Base-by-base conservation (phyloP, 2,797 vertebrate species). In the Takifugu ocellatus region DNA sequence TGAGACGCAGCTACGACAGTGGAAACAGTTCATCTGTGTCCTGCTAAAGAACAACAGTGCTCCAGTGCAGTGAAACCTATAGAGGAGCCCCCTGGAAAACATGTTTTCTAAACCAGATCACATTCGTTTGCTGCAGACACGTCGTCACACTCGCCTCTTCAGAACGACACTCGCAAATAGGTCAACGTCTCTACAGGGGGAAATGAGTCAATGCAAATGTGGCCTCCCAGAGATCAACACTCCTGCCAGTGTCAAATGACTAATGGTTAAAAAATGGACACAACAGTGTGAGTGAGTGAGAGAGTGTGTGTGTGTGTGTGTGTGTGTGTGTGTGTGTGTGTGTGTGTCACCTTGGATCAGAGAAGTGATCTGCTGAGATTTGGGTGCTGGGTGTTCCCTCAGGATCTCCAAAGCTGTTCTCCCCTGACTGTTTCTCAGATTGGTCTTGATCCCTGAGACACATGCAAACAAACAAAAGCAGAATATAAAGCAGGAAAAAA, bases 321-420 rank as follows among this genome's bases (percentile, higher is more conserved):
- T 56, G 2, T 87, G 48, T 17, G 17, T 56, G 44, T 36, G 56
- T 33, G 2, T 4, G 17, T 70, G 48, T 17, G 17, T 56, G 44
- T 36, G 17, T 54, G 51, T 56, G 2, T 87, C 91, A 96, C 95
- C 95, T 91, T 96, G 94, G 77, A 97, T 92, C 29, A 97, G 87
- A 65, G 93, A 92, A 3, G 93, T 94, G 84, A 98, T 98, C 88
- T 98, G 96, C 70, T 96, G 96, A 64, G 96, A 96, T 75, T 96
- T 95, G 56, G 93, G 93, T 50, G 95, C 95, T 16, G 95, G 94
- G 73, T 97, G 96, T 71, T 98, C 96, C 85, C 91, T 92, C 76
- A 98, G 90, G 72, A 96, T 93, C 77, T 98, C 96, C 84, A 96
- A 89, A 72, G 96, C 94, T 0, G 95, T 96, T 88, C 95, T 93